phyloP scores from a whole-genome alignment of 1,140 invertebrate genomes.

The Drepana arcuata region DNA sequence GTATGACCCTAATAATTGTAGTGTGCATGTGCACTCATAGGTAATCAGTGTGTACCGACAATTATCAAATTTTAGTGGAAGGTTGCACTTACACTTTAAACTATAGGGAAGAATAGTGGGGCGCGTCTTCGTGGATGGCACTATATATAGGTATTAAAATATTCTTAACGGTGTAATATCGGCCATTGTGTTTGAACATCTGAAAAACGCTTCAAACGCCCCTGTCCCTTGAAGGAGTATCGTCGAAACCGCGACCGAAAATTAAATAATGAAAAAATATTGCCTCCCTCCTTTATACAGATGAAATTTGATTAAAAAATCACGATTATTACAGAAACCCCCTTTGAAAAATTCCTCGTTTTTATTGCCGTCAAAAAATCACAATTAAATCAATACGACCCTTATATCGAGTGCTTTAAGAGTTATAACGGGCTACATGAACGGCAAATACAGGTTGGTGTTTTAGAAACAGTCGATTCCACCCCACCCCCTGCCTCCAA shows the following conservation, averaged over 20 bases:
- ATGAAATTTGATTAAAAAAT: conserved; percentile 72
- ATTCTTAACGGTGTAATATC: conserved; percentile 30
- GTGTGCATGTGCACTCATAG: too few relatives aligned
- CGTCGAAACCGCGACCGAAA: conserved; percentile 58
- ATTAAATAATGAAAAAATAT: conserved; percentile 72
- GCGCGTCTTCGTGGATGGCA: too few relatives aligned
- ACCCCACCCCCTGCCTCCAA: conserved; percentile 32
- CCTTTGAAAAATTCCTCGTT: conserved; percentile 40
- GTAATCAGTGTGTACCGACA: too few relatives aligned
- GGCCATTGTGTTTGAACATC: conserved; percentile 40
- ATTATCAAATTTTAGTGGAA: too few relatives aligned
- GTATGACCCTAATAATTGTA: too few relatives aligned
- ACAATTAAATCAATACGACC: conserved; percentile 8
- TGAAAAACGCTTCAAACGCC: conserved; percentile 56
- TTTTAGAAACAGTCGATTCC: conserved; percentile 46
- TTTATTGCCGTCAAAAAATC: conserved; percentile 6
- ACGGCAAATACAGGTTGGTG: conserved; percentile 26
- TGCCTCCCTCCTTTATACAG: conserved; percentile 61
- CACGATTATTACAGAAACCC: conserved; percentile 65
- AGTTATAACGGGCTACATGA: not conserved
- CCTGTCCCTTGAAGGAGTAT: conserved; percentile 56
- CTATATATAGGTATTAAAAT: too few relatives aligned
- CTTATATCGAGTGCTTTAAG: conserved; percentile 12
- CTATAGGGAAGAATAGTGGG: too few relatives aligned
- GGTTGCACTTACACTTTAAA: too few relatives aligned